Base-by-base conservation (phyloP, 2,888 invertebrate species). In the Horisme vitalbata region DNA sequence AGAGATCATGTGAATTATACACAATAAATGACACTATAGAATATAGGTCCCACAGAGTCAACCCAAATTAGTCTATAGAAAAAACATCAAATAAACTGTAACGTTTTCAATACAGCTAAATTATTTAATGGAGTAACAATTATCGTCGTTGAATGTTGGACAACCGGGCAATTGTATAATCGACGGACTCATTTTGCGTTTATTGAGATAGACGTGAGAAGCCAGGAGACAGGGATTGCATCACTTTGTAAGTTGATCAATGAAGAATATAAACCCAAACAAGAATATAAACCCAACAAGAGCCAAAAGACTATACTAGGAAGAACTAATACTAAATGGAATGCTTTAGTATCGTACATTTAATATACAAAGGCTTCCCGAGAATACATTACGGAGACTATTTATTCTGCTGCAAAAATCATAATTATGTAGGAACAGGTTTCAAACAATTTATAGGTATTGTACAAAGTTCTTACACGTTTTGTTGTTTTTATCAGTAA, bases 161-260 rank as follows among this genome's bases (percentile, higher is more conserved):
- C 64, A 65, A 65, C 59, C 63, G 54, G 67, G 60, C 67, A 75
- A 79, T 77, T 76, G 73, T 65, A 71, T 77, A 82, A 83, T 79
- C 71, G 71, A 65, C 61, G 59, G 61, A 64, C 77, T 78, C 60
- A 76, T 73, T 79, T 77, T 80, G 79, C 52, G 36, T 61, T 71
- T 75, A 86, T 87, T 80, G 71, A 76, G 84, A 89, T 78, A 84
- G 88, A 84, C 81, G 76, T 86, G 86, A 73, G 83, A 86, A 79
- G 71, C 56, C 63, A 60, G 46, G 58, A 59, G 37, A 36, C 31
- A 36, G 18, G 23, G 50, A 55, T 45, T 60, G 60, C 51, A 33
- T 21, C 31, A 55, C 57, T 39, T 37, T 43, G 54, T 45, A 54
- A 41, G 50, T 57, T 46, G 34, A 45, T n/a, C n/a, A 55, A 61